Evolutionary conservation across 2,888 invertebrate species (phyloP).

Genomic region (Heterodera filipjevi): DNA sequence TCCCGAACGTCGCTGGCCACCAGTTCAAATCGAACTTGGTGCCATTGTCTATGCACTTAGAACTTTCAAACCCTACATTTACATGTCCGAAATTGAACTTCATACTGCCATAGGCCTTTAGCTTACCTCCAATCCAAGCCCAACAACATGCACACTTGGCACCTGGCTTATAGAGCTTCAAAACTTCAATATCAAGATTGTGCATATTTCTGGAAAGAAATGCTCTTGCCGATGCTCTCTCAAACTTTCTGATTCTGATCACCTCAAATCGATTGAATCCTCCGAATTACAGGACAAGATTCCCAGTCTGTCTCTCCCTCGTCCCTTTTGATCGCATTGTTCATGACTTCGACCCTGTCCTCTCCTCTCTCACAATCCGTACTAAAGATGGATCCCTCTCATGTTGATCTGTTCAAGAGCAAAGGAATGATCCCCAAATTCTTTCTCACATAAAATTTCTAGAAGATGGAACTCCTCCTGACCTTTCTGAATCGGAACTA

Average conservation of each 20-base stretch:
- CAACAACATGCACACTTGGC: constrained; percentile 27
- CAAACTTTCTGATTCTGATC: not conserved
- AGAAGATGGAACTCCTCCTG: not conserved
- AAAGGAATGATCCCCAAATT: constrained; percentile 4
- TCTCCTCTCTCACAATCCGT: not conserved
- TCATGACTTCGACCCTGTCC: not conserved
- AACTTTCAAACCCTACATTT: constrained; percentile 35
- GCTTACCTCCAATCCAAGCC: constrained; percentile 27
- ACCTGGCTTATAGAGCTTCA: constrained; percentile 30
- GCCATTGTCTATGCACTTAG: constrained; percentile 35
- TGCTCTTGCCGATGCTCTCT: constrained; percentile 31
- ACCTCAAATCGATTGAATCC: too few relatives aligned
- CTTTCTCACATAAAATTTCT: not conserved
- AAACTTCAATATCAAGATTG: constrained; percentile 30
- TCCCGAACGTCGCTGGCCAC: constrained; percentile 4
- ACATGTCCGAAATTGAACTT: constrained; percentile 28
- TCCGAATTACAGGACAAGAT: too few relatives aligned
- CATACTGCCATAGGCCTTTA: constrained; percentile 37
- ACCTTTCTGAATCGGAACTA: constrained; percentile 6
- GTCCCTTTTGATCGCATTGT: constrained; percentile 7
- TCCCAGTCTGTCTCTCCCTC: constrained; percentile 8
- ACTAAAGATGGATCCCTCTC: constrained; percentile 18
- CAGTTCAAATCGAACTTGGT: constrained; percentile 40
- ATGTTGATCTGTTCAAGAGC: too few relatives aligned
- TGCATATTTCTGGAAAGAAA: constrained; percentile 28